Evolutionary conservation across 1,140 invertebrate species (phyloP).

Genomic region (Panagrolaimus sp.): DNA sequence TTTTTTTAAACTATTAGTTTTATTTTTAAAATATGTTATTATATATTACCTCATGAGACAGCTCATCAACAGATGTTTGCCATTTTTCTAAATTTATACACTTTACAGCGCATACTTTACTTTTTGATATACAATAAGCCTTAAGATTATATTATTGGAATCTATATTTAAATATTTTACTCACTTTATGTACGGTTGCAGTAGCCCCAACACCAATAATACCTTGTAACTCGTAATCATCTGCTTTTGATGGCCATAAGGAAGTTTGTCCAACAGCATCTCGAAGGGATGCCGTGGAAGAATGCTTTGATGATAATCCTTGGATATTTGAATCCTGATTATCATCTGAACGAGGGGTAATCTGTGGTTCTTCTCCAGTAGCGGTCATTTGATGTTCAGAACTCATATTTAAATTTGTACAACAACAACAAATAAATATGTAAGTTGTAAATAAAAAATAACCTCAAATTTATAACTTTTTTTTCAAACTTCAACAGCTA

Average conservation of each 20-base stretch:
- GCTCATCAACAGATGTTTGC: conserved; percentile 97
- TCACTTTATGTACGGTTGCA: conserved; percentile 56
- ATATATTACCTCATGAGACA: conserved; percentile 63
- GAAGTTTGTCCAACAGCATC: neutral
- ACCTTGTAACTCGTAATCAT: conserved; percentile 53
- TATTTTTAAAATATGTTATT: conserved; percentile 18
- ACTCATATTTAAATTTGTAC: too few relatives aligned
- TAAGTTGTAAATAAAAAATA: too few relatives aligned
- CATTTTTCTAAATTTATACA: conserved; percentile 98
- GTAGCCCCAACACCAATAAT: conserved; percentile 57
- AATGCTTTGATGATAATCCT: neutral
- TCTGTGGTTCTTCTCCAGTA: neutral
- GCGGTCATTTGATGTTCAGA: too few relatives aligned
- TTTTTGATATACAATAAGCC: conserved; percentile 82
- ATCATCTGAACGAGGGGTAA: neutral
- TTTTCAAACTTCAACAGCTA: too few relatives aligned
- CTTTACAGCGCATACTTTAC: conserved; percentile 96
- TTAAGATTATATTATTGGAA: conserved; percentile 28
- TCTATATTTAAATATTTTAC: neutral
- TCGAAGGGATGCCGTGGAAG: conserved; percentile 12
- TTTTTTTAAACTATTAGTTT: too few relatives aligned
- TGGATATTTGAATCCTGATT: neutral
- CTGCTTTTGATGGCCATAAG: conserved; percentile 48
- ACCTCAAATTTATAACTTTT: too few relatives aligned
- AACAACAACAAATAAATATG: too few relatives aligned